These are phyloP conservation scores for Drosophila biarmipes DNA, from an alignment of 1,140 invertebrate genomes.

Conservation along the genomic window DNA sequence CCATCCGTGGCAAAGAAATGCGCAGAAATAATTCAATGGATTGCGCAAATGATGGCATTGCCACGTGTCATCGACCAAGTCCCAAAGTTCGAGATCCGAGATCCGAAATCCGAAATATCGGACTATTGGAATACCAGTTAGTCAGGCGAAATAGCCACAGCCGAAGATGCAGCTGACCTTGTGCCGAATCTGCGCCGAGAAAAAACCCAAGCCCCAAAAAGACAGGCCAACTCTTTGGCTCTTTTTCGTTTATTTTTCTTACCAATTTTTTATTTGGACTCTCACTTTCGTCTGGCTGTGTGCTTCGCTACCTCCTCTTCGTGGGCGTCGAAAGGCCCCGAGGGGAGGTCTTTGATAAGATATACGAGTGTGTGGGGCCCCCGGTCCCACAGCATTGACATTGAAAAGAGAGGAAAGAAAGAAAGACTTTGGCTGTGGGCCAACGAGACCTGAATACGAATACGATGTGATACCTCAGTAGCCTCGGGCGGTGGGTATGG, in stretches of 20 bases:
- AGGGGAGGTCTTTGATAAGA: constrained; percentile 18
- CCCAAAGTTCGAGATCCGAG: neutral
- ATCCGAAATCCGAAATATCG: no score
- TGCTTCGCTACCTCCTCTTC: constrained; percentile 8
- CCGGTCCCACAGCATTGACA: constrained; percentile 59
- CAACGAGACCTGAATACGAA: constrained; percentile 43
- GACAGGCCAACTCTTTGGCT: constrained; percentile 19
- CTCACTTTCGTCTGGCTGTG: constrained; percentile 5
- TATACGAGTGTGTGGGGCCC: neutral
- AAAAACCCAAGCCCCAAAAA: constrained; percentile 34
- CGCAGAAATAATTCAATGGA: constrained; percentile 34
- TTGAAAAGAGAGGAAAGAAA: constrained; percentile 43
- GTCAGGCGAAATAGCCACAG: constrained; percentile 35
- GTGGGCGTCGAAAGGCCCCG: constrained; percentile 58
- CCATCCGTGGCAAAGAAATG: constrained; percentile 34
- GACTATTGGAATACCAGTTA: constrained; percentile 70
- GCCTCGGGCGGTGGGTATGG: neutral
- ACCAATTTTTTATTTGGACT: neutral
- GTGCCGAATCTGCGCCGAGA: constrained; percentile 63
- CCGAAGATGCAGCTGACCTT: constrained; percentile 79
- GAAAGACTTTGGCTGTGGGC: neutral
- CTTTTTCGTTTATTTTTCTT: constrained; percentile 1
- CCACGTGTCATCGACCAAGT: constrained; percentile 52
- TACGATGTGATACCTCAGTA: neutral
- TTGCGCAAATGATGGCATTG: constrained; percentile 63